Base-by-base conservation (phyloP, 35 echinoderm and acorn worm species). In the Ophioderma brevispina region DNA sequence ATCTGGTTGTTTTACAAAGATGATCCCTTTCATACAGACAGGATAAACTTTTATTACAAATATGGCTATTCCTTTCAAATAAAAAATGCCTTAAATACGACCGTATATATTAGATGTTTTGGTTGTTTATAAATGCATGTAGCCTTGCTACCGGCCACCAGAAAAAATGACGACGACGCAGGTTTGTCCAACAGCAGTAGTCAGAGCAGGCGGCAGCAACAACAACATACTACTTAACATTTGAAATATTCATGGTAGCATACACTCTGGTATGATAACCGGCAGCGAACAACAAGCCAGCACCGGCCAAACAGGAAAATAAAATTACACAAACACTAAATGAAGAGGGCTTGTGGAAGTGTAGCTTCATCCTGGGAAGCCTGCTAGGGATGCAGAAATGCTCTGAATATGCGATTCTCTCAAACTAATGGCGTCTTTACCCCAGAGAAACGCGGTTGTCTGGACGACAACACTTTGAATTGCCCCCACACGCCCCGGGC, bases 341-440 rank as follows among this genome's bases (percentile, higher is more conserved):
- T 70, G 59, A 70, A 70, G 59, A 70, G 59, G 59, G 59, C 59
- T 70, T 70, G 59, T 70, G 59, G 10, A 15, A 70, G 59, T 70
- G 59, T 70, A 70, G 10, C 59, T 70, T 70, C 59, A 70, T 70
- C 59, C 28, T 25, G 59, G 59, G 17, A 25, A 25, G 59, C 59
- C 59, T 70, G 59, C 59, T 4, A 70, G 59, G 17, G 28, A 70
- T 70, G 59, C 28, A 30, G 59, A 70, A 70, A 70, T 70, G 28
- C 59, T 70, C 59, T 70, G 59, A 70, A 70, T 70, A 70, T 70
- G 59, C 59, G 59, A 70, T 70, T 70, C 59, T 70, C 59, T 70
- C 59, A 18, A 30, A 70, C 59, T 70, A 70, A 70, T 70, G 59
- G 59, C 59, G 59, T 70, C 59, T 70, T 70, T 70, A 70, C 59